Percentiles rank a stretch among this genome's conserved stretches.
Evolutionary conservation across 2,113 vertebrate species (phyloP).

Genomic region (Ciconia maguari): DNA sequence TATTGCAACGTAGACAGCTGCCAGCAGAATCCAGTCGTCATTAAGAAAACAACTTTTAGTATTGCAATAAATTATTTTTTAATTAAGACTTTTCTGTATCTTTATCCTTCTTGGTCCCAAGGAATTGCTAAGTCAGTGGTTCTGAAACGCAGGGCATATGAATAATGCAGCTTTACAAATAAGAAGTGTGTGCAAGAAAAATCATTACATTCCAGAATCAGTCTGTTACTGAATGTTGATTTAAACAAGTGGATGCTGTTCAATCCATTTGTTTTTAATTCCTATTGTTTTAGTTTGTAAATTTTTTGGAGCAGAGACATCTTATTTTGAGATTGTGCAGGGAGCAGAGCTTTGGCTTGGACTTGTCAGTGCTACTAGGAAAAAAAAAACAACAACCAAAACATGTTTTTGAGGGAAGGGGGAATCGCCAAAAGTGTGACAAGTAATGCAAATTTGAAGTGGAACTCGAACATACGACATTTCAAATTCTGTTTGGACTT

Average conservation of each 20-base stretch:
- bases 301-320: neutral
- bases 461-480: fast-evolving
- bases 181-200: neutral
- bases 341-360: neutral
- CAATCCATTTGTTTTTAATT: neutral
- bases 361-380: neutral
- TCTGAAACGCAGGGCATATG: neutral
- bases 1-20: neutral
- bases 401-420: neutral
- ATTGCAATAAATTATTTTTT: neutral
- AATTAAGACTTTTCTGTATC: neutral
- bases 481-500: neutral
- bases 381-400: neutral
- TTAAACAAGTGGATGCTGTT: neutral
- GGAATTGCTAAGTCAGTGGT: neutral
- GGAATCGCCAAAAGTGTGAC: neutral
- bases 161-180: neutral
- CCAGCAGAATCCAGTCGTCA: neutral
- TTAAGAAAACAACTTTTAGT: neutral
- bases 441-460: neutral
- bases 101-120: neutral
- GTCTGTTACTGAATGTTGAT: neutral
- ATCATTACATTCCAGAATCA: neutral
- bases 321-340: neutral
- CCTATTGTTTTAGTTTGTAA: neutral